Evolutionary conservation across 1,140 invertebrate genomes (phyloP).

Genomic region (Arion vulgaris): DNA sequence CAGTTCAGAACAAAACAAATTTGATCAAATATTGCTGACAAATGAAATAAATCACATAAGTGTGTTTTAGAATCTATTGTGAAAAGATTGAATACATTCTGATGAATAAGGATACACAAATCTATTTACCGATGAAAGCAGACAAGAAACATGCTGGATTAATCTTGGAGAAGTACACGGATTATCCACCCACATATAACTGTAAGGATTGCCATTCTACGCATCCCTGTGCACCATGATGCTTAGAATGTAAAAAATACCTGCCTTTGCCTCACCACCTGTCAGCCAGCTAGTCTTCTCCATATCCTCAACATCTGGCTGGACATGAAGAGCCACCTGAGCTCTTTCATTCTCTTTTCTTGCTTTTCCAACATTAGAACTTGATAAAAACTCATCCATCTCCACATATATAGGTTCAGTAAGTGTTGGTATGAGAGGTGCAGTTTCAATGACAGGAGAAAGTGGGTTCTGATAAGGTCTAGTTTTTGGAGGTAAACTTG

Average conservation of each 20-base stretch:
- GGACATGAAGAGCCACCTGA: background rate
- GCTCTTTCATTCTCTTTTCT: background rate
- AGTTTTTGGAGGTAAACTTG: conserved; percentile 65
- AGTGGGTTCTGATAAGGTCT: conserved; percentile 56
- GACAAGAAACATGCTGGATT: conserved; percentile 13
- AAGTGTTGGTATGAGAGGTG: conserved; percentile 14
- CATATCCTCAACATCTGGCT: background rate
- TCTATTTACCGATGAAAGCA: background rate
- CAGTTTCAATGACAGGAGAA: conserved; percentile 62
- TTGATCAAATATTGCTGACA: no score
- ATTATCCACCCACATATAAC: background rate
- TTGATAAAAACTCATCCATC: conserved; percentile 44
- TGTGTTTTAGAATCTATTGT: no score
- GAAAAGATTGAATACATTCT: background rate
- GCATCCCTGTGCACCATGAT: conserved; percentile 31
- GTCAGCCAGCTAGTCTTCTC: background rate
- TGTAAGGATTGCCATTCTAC: background rate
- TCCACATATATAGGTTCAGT: conserved; percentile 48
- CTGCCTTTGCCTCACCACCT: conserved; percentile 23
- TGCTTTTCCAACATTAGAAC: background rate
- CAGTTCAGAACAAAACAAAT: no score
- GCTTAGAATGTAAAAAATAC: conserved; percentile 36
- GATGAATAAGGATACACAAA: background rate
- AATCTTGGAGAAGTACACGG: background rate
- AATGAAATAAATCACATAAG: no score